Evolutionary conservation across 2,888 invertebrate species (phyloP), one percentile per base, ranked within the genome.

Genomic region (Nysson spinosus): DNA sequence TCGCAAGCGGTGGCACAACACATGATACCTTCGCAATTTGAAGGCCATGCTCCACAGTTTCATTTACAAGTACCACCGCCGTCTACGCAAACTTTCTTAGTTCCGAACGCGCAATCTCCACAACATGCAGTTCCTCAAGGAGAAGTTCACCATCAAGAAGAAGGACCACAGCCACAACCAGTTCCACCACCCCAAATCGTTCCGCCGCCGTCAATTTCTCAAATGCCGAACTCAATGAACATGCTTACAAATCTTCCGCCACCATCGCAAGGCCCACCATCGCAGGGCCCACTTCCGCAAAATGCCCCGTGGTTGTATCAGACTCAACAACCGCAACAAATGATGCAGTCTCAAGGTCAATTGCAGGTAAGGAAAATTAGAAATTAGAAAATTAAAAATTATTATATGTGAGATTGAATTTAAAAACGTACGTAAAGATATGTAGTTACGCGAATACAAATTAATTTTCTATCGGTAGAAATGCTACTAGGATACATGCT

Each of bases 151-250:
- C 16, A 90, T 89, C 78, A 83, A 85, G 75, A 87, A 86, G 72
- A 89, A 75, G 90, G 89, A 35, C 89, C 90, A 0, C 89, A 90
- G 0, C 85, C 85, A 1, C 86, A 86, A 58, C 86, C 86, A n/a
- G 86, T 86, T 22, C 87, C 87, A 44, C 85, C 86, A 1, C 87
- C 87, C 1, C 85, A 86, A 68, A 86, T 86, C 79, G 86, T 86
- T 16, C 86, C 86, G 12, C 86, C 86, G 0, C 86, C 86, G 12
- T 77, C 76, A 4, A 76, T 75, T 6, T 79, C 78, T 55, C 85
- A 85, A 52, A 80, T 83, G 71, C 79, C 76, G 52, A 84, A 82
- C 72, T 79, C 84, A 46, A 83, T 85, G 80, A 85, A 83, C 56
- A 79, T 86, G 56, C 72, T 85, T 17, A 85, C 86, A 0, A 86